Base-by-base conservation (phyloP, 2,113 vertebrate genomes). In the Ranitomeya imitator region DNA sequence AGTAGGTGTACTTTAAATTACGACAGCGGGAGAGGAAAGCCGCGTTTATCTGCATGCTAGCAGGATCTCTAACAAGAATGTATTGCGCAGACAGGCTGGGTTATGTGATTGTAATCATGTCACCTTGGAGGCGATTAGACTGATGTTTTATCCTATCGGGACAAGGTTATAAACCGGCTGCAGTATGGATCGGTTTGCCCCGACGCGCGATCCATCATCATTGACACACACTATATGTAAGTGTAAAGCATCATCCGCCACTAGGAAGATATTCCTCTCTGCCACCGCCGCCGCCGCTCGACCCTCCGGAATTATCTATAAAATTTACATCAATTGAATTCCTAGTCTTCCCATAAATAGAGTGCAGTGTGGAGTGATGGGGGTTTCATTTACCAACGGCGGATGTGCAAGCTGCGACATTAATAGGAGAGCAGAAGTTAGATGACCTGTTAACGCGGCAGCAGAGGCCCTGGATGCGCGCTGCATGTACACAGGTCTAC, bases 271-370 rank as follows among this genome's bases (percentile, higher is more conserved):
- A 18, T 79, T 57, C 6, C 19, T 23, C 77, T 19, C 51, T 19
- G 73, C 73, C n/a, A 2, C 16, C 5, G 71, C 18, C 26, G 14
- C 26, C 6, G 7, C 59, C 13, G 31, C 13, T 61, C 79, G 55
- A 63, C 59, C 45, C 82, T 84, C 3, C 3, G 51, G 82, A 84
- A 71, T 55, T 84, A 84, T 54, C 63, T 54, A 2, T 54, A 55
- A 69, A 55, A 84, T 86, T 86, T 65, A 86, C 76, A 86, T 86
- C 85, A 79, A 67, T 79, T 79, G 83, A 23, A 79, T 86, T 60
- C 55, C 83, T 74, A 26, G 60, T 60, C 13, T n/a, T 15, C n/a
- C 69, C 57, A 61, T 78, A 86, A 79, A 86, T 26, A 79, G 65
- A 6, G 63, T 19, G 51, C 10, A 26, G 18, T 21, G 61, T 5